Evolutionary conservation across 2,888 invertebrate genomes (phyloP).

Genomic region (Spisula solida): DNA sequence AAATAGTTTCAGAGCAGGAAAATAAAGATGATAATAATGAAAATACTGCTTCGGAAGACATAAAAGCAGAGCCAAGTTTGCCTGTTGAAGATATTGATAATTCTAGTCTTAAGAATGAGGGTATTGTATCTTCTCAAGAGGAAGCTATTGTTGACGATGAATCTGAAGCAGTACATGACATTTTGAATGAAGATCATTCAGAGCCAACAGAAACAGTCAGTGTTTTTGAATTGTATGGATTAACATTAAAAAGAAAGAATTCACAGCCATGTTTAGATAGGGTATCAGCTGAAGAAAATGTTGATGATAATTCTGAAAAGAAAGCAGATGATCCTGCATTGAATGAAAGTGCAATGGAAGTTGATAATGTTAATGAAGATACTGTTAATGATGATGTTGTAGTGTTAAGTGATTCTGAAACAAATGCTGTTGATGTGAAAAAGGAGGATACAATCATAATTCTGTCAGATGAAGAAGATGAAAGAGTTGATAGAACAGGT

Average conservation of each 20-base stretch:
- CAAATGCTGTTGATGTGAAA: slow-evolving; percentile 1
- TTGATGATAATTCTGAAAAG: background rate
- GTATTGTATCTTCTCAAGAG: background rate
- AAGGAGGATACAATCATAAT: slow-evolving; percentile 44
- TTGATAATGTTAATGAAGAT: background rate
- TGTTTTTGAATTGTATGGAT: slow-evolving; percentile 67
- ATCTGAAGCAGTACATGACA: background rate
- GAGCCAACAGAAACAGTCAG: slow-evolving; percentile 41
- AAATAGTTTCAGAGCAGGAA: background rate
- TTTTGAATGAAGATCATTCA: slow-evolving; percentile 9
- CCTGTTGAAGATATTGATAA: background rate
- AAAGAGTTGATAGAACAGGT: slow-evolving; percentile 25
- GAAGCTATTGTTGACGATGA: background rate
- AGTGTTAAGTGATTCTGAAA: slow-evolving; percentile 48
- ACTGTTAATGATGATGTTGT: slow-evolving; percentile 36
- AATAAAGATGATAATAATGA: background rate
- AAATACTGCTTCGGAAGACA: background rate
- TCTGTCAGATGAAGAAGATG: slow-evolving; percentile 52
- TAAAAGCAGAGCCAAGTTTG: background rate
- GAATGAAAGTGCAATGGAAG: background rate
- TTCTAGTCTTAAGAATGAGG: background rate
- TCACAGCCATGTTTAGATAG: background rate
- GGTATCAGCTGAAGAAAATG: background rate
- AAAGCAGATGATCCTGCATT: background rate
- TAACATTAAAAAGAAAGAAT: slow-evolving; percentile 54